A percentile compares a stretch with the other conserved stretches of the same genome.
phyloP scores from a whole-genome alignment of 2,888 invertebrate genomes.

The Oscheius onirici region DNA sequence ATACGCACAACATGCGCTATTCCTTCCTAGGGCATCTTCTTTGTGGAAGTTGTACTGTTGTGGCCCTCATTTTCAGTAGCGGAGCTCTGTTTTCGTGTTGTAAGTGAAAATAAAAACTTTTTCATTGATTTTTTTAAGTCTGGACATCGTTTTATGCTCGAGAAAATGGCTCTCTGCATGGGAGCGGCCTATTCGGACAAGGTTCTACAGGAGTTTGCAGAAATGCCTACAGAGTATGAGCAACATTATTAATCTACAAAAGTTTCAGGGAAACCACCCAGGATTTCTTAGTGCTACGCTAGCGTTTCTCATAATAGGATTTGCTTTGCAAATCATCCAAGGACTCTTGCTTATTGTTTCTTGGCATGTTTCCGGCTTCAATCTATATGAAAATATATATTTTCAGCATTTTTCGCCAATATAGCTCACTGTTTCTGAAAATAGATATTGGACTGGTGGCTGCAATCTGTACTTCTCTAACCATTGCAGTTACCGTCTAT shows the following conservation, averaged over 20 bases:
- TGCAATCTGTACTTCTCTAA: constrained; percentile 5
- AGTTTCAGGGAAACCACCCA: neutral
- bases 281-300: constrained; percentile 1
- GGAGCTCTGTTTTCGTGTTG: constrained; percentile 11
- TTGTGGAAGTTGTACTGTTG: constrained; percentile 3
- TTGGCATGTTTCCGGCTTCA: neutral
- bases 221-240: neutral
- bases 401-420: constrained; percentile 1
- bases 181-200: constrained; percentile 12
- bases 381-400: neutral
- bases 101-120: neutral
- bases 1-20: constrained; percentile 25
- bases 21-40: constrained; percentile 14
- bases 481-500: neutral
- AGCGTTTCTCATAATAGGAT: constrained; percentile 12
- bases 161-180: constrained; percentile 7
- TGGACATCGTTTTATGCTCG: constrained; percentile 17
- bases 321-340: constrained; percentile 11
- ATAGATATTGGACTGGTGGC: constrained; percentile 8
- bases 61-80: constrained; percentile 7
- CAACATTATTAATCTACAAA: neutral
- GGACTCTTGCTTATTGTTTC: neutral
- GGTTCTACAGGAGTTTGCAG: neutral
- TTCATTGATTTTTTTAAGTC: neutral
- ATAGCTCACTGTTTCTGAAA: constrained; percentile 6